Conservation (phyloP, 2,888 invertebrate genomes). For the Acanthosepion lycidas region DNA sequence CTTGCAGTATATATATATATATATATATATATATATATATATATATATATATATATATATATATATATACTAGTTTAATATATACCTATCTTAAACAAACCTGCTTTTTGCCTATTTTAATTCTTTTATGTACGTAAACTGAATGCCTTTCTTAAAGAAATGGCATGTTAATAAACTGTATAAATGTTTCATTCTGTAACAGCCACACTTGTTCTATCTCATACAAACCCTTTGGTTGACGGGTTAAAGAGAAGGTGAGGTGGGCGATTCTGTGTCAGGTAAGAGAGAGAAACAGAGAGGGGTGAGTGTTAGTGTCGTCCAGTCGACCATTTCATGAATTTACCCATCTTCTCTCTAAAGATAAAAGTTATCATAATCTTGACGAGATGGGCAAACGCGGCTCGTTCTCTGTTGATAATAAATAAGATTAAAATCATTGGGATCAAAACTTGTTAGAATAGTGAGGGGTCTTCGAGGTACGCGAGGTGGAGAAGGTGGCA, state of each 20-base stretch:
- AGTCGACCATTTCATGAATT: neutral
- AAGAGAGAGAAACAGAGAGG: neutral
- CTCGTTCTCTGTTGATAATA: neutral
- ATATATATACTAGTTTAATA: no score
- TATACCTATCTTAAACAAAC: no score
- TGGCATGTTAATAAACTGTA: no score
- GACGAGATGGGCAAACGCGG: neutral
- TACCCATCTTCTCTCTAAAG: neutral
- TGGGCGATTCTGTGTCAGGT: neutral
- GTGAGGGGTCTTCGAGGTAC: neutral
- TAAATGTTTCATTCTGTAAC: neutral
- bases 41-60: no score
- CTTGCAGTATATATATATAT: no score
- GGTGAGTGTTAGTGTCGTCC: neutral
- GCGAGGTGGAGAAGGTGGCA: neutral
- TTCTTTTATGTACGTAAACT: no score
- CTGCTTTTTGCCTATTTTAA: no score
- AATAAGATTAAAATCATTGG: conserved; percentile 21
- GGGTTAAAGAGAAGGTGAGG: neutral
- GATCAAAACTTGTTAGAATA: conserved; percentile 13
- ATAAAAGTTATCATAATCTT: conserved; percentile 15
- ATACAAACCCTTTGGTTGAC: neutral
- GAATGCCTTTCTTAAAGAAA: no score
- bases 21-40: no score
- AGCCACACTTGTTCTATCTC: neutral